Conservation (phyloP, 2,113 vertebrate genomes). For the Monopterus albus region DNA sequence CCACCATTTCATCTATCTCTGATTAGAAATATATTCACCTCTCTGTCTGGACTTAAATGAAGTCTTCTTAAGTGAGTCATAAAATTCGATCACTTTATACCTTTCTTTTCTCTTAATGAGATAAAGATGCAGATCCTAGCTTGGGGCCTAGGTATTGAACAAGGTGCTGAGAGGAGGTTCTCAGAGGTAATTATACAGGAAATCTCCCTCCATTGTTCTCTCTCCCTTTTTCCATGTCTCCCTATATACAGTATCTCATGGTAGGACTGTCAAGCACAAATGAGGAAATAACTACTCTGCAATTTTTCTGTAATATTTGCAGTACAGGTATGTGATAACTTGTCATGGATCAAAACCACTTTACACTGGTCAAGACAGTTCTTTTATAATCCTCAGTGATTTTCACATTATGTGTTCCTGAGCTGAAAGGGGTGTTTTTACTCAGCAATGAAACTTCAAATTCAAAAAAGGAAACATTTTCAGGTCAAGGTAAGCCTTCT, state of each 20-base stretch:
- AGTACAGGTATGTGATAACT: not conserved
- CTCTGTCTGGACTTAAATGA: conserved; percentile 45
- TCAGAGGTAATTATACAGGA: conserved; percentile 57
- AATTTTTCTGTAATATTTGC: not conserved
- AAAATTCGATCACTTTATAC: conserved; percentile 59
- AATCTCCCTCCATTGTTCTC: not conserved
- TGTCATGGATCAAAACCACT: not conserved
- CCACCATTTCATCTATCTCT: conserved; percentile 9
- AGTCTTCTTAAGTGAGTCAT: conserved; percentile 57
- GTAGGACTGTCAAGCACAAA: conserved; percentile 1
- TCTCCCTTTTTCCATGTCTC: not conserved
- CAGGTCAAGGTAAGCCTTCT: not conserved
- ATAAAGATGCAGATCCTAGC: conserved; percentile 62
- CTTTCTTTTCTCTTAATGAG: conserved; percentile 34
- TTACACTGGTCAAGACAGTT: not conserved
- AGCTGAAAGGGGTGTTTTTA: not conserved
- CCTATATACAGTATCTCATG: not conserved
- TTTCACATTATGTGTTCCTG: not conserved
- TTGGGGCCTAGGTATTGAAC: conserved; percentile 53
- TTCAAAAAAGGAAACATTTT: not conserved
- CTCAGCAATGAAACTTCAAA: not conserved
- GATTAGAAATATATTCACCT: conserved; percentile 49
- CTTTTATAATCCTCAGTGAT: not conserved
- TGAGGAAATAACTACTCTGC: too few species aligned
- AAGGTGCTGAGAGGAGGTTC: conserved; percentile 39